Percentiles rank a stretch among this genome's conserved stretches.
phyloP scores from a whole-genome alignment of 2,797 vertebrate species.

The Gallinago nigripennis region DNA sequence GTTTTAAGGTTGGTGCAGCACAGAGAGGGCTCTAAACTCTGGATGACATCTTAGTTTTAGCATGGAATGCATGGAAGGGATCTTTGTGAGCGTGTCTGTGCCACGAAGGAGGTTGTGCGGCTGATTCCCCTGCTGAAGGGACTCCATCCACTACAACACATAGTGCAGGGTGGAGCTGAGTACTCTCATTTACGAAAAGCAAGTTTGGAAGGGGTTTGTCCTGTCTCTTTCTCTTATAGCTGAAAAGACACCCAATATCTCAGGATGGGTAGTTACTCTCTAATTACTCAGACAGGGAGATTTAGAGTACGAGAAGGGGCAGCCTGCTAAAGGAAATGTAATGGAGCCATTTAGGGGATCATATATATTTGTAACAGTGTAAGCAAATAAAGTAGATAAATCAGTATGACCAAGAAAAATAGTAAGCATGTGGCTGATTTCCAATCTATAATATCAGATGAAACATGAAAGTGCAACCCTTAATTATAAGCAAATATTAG shows the following conservation, averaged over 20 bases:
- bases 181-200: not conserved
- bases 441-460: conserved; percentile 78
- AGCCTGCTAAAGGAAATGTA: conserved; percentile 18
- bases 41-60: not conserved
- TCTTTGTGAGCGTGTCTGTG: not conserved
- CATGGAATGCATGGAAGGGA: not conserved
- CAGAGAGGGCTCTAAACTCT: not conserved
- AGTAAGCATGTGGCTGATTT: conserved; percentile 66
- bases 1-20: not conserved
- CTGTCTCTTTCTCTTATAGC: not conserved
- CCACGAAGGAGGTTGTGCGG: not conserved
- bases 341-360: conserved; percentile 17
- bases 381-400: conserved; percentile 54
- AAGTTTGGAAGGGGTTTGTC: not conserved
- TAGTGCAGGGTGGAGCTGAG: not conserved
- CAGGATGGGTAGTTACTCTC: not conserved
- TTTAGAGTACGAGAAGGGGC: not conserved
- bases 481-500: conserved; percentile 84
- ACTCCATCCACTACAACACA: not conserved
- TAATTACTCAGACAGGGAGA: not conserved
- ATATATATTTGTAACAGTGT: conserved; percentile 50
- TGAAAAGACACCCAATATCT: not conserved
- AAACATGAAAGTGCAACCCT: conserved; percentile 81
- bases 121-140: not conserved
- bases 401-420: conserved; percentile 59